Evolutionary conservation across 2,888 invertebrate species (phyloP).

Genomic region (Agriopis marginaria): DNA sequence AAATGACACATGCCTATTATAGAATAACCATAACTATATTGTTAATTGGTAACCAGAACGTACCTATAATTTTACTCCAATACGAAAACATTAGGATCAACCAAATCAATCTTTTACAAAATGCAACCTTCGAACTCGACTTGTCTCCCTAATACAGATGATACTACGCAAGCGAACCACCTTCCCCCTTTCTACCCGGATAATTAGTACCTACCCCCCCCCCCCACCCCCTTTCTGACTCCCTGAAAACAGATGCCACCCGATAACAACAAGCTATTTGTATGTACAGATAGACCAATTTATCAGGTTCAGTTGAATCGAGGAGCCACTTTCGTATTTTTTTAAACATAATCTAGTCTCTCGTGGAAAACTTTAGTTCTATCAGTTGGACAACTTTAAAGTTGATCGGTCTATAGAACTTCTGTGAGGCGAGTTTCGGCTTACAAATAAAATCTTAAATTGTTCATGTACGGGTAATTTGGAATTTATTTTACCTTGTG

Average conservation of each 20-base stretch:
- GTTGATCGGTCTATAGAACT: no score
- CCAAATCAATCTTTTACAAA: conserved; percentile 5
- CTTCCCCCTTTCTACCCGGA: neutral
- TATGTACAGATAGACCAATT: conserved; percentile 37
- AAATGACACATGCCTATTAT: no score
- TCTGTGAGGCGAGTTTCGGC: no score
- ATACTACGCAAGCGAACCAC: conserved; percentile 13
- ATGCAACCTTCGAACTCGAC: conserved; percentile 17
- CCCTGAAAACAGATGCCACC: conserved; percentile 65
- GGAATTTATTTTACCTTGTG: no score
- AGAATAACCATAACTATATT: no score
- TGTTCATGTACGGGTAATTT: no score
- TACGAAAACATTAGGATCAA: neutral
- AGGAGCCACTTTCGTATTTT: neutral
- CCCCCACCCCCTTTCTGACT: conserved; percentile 45
- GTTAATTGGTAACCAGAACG: no score
- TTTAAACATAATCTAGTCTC: neutral
- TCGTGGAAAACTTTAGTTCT: no score
- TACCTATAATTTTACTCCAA: no score
- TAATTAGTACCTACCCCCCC: conserved; percentile 27
- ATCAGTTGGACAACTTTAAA: no score
- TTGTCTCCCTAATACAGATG: conserved; percentile 26
- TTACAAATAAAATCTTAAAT: no score
- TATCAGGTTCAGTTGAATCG: neutral
- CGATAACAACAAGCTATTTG: conserved; percentile 66